Evolutionary conservation across 2,113 vertebrate species (phyloP), one percentile per base, ranked within the genome.

Genomic region (Xiphorhynchus elegans): DNA sequence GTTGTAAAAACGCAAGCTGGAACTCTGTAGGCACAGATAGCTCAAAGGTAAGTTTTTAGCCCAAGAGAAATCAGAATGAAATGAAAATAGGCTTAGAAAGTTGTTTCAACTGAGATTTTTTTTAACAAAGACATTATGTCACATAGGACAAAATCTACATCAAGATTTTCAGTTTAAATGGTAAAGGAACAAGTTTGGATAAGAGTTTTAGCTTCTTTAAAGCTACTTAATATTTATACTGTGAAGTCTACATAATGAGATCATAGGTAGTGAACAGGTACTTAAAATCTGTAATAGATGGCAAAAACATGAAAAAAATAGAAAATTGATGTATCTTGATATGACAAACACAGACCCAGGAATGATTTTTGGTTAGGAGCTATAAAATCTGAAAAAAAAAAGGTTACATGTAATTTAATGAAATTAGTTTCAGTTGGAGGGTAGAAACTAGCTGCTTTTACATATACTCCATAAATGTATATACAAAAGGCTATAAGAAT

Each of bases 201-300:
- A 74, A 67, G 16, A 85, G 26, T 60, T 13, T 15, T 1, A 72
- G 21, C 11, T 95, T 75, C 35, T 81, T 59, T 49, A 46, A 79
- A 64, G 49, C 40, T 44, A 89, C 23, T 0, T 10, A 58, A 69
- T 67, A 10, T 37, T 73, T 77, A 50, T 10, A 39, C 15, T 79
- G 13, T 46, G 24, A 87, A 75, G 76, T 91, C n/a, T 49, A 79
- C 16, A 14, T 47, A 81, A 78, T 13, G 7, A 79, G 4, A 84
- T 64, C 29, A 55, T 0, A 0, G 3, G 6, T 24, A 64, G 31
- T 24, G 29, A 87, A 63, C 2, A 50, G 13, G 6, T 78, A 87
- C 31, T 81, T 53, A 17, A 82, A 84, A 56, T 66, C 39, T 44
- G 9, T 50, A 35, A 31, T 0, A 59, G 23, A 59, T 9, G 10